A percentile compares a stretch with the other conserved stretches of the same genome.
Evolutionary conservation across 1,140 invertebrate genomes (phyloP).

Genomic region (Trachymyrmex septentrionalis): DNA sequence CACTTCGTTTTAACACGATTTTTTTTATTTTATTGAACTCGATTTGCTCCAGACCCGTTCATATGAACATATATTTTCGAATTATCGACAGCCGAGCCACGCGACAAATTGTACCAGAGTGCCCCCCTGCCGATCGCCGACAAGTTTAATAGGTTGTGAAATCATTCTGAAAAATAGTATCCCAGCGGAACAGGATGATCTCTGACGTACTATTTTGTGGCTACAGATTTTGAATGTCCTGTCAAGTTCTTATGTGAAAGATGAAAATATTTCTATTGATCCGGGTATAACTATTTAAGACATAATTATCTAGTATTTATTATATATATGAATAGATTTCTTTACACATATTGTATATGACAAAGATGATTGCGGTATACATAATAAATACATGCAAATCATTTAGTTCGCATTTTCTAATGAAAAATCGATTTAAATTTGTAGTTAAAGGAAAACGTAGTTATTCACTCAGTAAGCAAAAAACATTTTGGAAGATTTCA

Average conservation of each 20-base stretch:
- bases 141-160: slow-evolving; percentile 77
- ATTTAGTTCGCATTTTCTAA: too few species aligned
- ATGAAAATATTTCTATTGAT: slow-evolving; percentile 34
- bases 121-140: slow-evolving; percentile 67
- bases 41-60: slow-evolving; percentile 49
- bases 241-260: slow-evolving; percentile 36
- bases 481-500: too few species aligned
- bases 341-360: background rate
- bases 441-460: too few species aligned
- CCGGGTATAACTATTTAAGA: slow-evolving; percentile 1
- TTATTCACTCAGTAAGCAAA: too few species aligned
- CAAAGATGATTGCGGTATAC: background rate
- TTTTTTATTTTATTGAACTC: slow-evolving; percentile 43
- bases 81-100: slow-evolving; percentile 74
- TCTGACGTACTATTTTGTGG: slow-evolving; percentile 45
- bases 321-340: slow-evolving; percentile 1
- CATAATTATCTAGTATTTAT: slow-evolving; percentile 16
- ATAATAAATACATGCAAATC: too few species aligned
- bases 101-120: slow-evolving; percentile 73
- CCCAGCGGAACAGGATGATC: slow-evolving; percentile 38
- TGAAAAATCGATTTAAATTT: too few species aligned
- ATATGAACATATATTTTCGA: slow-evolving; percentile 74
- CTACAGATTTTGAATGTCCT: slow-evolving; percentile 50
- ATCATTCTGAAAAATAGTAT: slow-evolving; percentile 75
- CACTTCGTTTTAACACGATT: slow-evolving; percentile 33